These are phyloP conservation scores for Pogona vitticeps DNA, from an alignment of 2,113 vertebrate species.

Conservation along the genomic window DNA sequence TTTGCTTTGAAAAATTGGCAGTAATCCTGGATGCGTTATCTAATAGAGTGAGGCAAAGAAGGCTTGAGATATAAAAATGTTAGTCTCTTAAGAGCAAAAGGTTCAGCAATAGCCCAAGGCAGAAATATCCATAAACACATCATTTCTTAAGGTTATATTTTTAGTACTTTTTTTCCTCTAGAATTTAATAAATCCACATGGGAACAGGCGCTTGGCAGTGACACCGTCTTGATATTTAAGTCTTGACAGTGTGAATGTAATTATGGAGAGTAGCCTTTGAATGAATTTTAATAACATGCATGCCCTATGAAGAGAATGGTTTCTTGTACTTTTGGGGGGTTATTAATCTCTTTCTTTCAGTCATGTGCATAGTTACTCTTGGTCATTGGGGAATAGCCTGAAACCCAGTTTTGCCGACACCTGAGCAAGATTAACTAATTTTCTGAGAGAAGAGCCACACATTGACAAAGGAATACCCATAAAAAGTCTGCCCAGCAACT, in stretches of 20 bases:
- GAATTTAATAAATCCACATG: constrained; percentile 44
- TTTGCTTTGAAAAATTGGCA: constrained; percentile 32
- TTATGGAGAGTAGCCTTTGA: constrained; percentile 39
- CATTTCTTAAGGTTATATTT: constrained; percentile 31
- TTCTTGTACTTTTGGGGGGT: not conserved
- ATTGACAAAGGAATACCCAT: not conserved
- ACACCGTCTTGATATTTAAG: constrained; percentile 50
- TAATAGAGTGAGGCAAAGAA: not conserved
- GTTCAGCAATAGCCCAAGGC: constrained; percentile 5
- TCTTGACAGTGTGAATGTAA: constrained; percentile 43
- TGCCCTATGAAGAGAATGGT: constrained; percentile 8
- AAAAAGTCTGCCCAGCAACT: not conserved
- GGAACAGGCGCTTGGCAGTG: constrained; percentile 41
- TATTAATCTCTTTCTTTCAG: constrained; percentile 26
- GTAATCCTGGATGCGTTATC: constrained; percentile 29
- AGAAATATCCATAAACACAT: constrained; percentile 14
- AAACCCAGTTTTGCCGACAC: not conserved
- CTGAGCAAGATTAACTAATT: not conserved
- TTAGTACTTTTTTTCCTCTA: not conserved
- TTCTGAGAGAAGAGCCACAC: not conserved
- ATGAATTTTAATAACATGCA: constrained; percentile 38
- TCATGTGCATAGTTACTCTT: not conserved
- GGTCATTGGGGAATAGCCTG: not conserved
- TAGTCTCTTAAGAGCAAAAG: constrained; percentile 37
- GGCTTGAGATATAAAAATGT: constrained; percentile 28